Base-by-base conservation (phyloP, 2,888 invertebrate genomes). In the Cartodere bifasciata region DNA sequence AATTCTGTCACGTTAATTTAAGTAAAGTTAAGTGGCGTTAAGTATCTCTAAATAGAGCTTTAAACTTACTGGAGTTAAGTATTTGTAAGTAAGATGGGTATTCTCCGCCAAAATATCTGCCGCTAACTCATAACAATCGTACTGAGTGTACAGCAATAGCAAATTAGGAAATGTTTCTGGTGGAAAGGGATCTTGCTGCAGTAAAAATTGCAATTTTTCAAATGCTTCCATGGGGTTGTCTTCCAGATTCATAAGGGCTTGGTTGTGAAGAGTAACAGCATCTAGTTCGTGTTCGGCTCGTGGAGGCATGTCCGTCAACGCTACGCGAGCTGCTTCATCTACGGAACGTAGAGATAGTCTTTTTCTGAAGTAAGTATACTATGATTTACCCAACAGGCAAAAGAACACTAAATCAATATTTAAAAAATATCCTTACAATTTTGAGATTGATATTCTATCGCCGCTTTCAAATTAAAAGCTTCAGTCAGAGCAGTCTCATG, bases 91-190 rank as follows among this genome's bases (percentile, higher is more conserved):
- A 32, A 95, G 73, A 53, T 95, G 88, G 4, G 91, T 86, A 61
- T 97, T 94, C 62, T 97, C 97, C 4, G 97, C 97, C 38, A 98
- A 60, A 20, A 98, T 86, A 63, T 98, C 98, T 1, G 98, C 98
- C 6, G 97, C 97, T 36, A 97, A 65, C 57, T 98, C 97, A 53
- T 84, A 95, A 55, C 94, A 91, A 61, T 95, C 95, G 58, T 94
- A 91, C 57, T 92, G 94, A 55, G 95, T 91, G 55, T 97, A 98
- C 1, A 95, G 65, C 3, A 98, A 65, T 23, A 99, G 64, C 12
- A 99, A 68, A 62, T 98, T 98, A 2, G 91, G 84, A 57, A 98
- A 95, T 0, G 97, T 95, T 67, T 98, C 97, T 9, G 88, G 86
- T 3, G 98, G 98, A 55, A 95, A 97, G 2, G 91, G 87, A 51